A percentile compares a stretch with the other conserved stretches of the same genome.
These are phyloP conservation scores for Hephaestus fuliginosus DNA, from an alignment of 2,797 vertebrate species.

Conservation along the genomic window DNA sequence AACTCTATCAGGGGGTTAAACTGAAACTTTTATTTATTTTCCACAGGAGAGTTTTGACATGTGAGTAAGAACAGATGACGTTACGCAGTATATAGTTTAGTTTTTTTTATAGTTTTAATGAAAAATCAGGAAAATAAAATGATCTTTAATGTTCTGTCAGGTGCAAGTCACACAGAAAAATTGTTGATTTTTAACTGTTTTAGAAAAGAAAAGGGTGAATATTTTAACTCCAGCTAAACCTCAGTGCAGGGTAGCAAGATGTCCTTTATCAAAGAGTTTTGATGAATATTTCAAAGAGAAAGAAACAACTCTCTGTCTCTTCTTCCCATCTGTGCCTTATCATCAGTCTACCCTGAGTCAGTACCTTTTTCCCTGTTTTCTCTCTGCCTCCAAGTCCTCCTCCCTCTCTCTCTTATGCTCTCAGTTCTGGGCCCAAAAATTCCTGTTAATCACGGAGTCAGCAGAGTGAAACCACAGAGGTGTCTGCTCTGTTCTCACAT, in stretches of 20 bases:
- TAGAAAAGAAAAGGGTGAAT: neutral
- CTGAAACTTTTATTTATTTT: conserved; percentile 23
- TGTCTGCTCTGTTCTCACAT: conserved; percentile 68
- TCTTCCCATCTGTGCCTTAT: conserved; percentile 28
- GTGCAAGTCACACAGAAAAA: neutral
- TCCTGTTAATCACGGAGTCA: conserved; percentile 70
- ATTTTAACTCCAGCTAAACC: conserved; percentile 9
- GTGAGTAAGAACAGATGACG: conserved; percentile 15
- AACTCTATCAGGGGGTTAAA: neutral
- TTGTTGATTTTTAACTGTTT: conserved; percentile 18
- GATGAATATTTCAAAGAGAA: neutral
- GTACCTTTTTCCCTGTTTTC: conserved; percentile 16
- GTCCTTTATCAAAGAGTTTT: neutral
- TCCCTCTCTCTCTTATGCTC: conserved; percentile 8
- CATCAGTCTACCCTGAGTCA: conserved; percentile 13
- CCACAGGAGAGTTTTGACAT: conserved; percentile 16
- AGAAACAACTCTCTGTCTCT: neutral
- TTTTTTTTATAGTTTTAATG: conserved; percentile 7
- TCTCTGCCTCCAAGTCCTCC: conserved; percentile 2
- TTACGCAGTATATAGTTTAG: neutral
- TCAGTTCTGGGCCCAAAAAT: conserved; percentile 49
- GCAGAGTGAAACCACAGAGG: conserved; percentile 64
- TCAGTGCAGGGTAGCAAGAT: neutral
- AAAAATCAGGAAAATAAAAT: conserved; percentile 20
- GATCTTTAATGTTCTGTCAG: neutral